Percentiles rank a stretch among this genome's conserved stretches.
Conservation (phyloP, 1,140 invertebrate species). For the Cydia pomonella region DNA sequence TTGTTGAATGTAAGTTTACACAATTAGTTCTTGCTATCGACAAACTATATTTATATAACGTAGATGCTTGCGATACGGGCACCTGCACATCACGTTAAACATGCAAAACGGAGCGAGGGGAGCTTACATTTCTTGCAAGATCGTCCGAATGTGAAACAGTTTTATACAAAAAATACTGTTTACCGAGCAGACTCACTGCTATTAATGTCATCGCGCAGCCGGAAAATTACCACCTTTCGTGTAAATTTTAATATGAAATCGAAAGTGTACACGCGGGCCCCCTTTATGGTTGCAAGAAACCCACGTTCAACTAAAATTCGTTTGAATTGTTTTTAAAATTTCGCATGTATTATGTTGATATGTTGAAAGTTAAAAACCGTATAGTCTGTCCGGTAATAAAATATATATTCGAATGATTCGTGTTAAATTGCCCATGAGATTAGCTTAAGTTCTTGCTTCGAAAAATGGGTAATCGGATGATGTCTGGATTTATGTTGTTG, state of each 20-base stretch:
- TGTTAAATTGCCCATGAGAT: conserved; percentile 69
- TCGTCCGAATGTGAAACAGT: conserved; percentile 56
- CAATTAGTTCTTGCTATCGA: conserved; percentile 4
- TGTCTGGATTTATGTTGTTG: conserved; percentile 15
- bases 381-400: conserved; percentile 54
- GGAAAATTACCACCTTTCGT: conserved; percentile 74
- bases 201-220: conserved; percentile 69
- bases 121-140: conserved; percentile 40
- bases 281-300: conserved; percentile 55
- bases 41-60: conserved; percentile 7
- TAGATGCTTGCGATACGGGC: conserved; percentile 32
- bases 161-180: conserved; percentile 65
- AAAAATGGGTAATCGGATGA: neutral
- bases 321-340: conserved; percentile 54
- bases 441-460: conserved; percentile 33
- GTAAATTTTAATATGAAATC: conserved; percentile 70
- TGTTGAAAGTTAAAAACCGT: conserved; percentile 51
- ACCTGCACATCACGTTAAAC: conserved; percentile 51
- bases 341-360: conserved; percentile 68
- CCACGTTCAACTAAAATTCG: conserved; percentile 48
- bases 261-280: conserved; percentile 57
- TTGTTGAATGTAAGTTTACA: conserved; percentile 7
- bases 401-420: conserved; percentile 51
- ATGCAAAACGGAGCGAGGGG: conserved; percentile 53
- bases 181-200: conserved; percentile 49